Evolutionary conservation across 2,888 invertebrate genomes (phyloP).

Genomic region (Enchytraeus crypticus): DNA sequence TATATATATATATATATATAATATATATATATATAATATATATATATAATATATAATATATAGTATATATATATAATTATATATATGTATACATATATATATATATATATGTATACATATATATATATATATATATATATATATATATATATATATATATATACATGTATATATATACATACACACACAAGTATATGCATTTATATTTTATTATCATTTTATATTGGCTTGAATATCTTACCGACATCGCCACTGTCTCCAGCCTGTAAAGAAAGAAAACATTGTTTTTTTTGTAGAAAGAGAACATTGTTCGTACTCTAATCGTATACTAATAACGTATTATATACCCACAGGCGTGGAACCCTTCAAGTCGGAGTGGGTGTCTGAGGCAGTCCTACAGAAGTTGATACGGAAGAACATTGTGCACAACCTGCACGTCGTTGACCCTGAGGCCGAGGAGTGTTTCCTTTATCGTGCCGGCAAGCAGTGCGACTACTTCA

Average conservation of each 20-base stretch:
- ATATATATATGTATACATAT: background rate
- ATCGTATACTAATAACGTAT: background rate
- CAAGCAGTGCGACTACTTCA: constrained; percentile 74
- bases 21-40: too few relatives aligned
- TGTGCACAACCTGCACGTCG: background rate
- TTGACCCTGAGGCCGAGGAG: constrained; percentile 14
- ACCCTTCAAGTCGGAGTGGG: constrained; percentile 72
- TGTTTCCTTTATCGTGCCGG: constrained; percentile 48
- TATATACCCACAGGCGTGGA: constrained; percentile 64
- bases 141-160: background rate
- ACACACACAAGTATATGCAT: background rate
- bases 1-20: too few relatives aligned
- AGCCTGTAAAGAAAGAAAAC: too few relatives aligned
- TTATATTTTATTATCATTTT: background rate
- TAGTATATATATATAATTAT: too few relatives aligned
- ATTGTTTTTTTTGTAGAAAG: too few relatives aligned
- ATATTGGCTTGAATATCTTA: background rate
- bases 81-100: background rate
- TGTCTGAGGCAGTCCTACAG: constrained; percentile 81
- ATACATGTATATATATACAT: background rate
- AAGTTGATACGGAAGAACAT: constrained; percentile 76
- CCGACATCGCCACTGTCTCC: too few relatives aligned
- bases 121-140: background rate
- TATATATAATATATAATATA: too few relatives aligned
- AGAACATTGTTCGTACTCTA: too few relatives aligned